Conservation (phyloP, 2,113 vertebrate species). For the Platysternon megacephalum region DNA sequence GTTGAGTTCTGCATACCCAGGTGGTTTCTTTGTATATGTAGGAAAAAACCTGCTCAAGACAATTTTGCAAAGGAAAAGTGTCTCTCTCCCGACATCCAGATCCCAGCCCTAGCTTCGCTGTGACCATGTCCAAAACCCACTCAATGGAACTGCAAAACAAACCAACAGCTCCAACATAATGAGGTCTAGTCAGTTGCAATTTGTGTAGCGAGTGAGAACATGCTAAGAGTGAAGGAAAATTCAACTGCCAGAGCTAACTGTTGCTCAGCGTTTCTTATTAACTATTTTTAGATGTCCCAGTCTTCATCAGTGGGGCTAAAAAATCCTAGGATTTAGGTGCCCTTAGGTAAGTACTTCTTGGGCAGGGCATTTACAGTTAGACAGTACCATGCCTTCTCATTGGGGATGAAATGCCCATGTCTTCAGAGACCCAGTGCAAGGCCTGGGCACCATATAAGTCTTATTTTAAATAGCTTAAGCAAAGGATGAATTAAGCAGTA, state of each 20-base stretch:
- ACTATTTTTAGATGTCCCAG: conserved; percentile 24
- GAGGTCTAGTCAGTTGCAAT: not conserved
- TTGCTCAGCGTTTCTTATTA: conserved; percentile 62
- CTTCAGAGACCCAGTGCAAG: conserved; percentile 41
- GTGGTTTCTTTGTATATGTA: not conserved
- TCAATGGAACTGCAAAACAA: not conserved
- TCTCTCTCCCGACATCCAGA: not conserved
- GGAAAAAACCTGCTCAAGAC: not conserved
- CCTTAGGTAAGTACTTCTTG: conserved; percentile 39
- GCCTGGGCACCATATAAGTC: conserved; percentile 38
- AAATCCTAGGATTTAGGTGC: conserved; percentile 22
- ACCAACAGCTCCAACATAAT: not conserved
- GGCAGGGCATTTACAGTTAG: conserved; percentile 54
- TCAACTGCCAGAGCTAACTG: conserved; percentile 25
- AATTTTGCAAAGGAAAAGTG: not conserved
- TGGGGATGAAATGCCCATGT: conserved; percentile 62
- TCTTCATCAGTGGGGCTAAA: conserved; percentile 59
- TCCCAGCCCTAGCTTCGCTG: rapidly evolving
- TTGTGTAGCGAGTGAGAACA: not conserved
- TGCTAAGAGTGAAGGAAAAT: not conserved
- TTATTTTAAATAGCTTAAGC: conserved; percentile 65
- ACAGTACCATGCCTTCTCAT: conserved; percentile 54
- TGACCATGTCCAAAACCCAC: not conserved
- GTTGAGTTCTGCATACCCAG: not conserved
- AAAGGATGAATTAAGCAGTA: not conserved